These are phyloP conservation scores for Calliopum simillimum DNA, from an alignment of 2,888 invertebrate genomes.

Conservation along the genomic window DNA sequence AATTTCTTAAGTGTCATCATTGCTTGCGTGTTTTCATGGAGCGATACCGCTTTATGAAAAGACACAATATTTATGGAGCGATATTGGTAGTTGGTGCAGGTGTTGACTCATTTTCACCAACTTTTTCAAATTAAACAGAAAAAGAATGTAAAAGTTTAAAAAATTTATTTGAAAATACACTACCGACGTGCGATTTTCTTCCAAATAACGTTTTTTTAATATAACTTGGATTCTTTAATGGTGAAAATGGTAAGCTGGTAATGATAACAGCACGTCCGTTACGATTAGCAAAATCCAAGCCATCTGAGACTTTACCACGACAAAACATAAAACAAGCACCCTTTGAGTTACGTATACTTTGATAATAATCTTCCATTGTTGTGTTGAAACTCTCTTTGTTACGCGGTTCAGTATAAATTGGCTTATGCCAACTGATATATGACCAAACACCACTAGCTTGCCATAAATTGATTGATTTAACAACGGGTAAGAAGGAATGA, in stretches of 20 bases:
- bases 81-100: too few relatives aligned
- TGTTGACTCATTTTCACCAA: too few relatives aligned
- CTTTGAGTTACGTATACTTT: constrained; percentile 80
- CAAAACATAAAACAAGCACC: constrained; percentile 98
- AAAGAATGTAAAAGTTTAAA: not conserved
- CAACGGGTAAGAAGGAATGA: constrained; percentile 97
- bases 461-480: constrained; percentile 87
- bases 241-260: constrained; percentile 96
- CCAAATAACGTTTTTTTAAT: constrained; percentile 90
- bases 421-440: constrained; percentile 70
- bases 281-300: constrained; percentile 95
- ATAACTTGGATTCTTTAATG: constrained; percentile 90
- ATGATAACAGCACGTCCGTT: constrained; percentile 97
- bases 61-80: too few relatives aligned
- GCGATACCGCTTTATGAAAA: too few relatives aligned
- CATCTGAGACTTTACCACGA: constrained; percentile 98
- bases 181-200: constrained; percentile 75
- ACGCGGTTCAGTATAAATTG: constrained; percentile 91
- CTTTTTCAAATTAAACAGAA: constrained; percentile 55
- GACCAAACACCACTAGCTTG: constrained; percentile 85
- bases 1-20: too few relatives aligned
- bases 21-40: too few relatives aligned
- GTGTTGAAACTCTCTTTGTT: constrained; percentile 84
- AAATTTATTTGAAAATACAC: constrained; percentile 39
- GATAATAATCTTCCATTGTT: constrained; percentile 87